phyloP scores from a whole-genome alignment of 2,797 vertebrate genomes.

The Forpus xanthops region DNA sequence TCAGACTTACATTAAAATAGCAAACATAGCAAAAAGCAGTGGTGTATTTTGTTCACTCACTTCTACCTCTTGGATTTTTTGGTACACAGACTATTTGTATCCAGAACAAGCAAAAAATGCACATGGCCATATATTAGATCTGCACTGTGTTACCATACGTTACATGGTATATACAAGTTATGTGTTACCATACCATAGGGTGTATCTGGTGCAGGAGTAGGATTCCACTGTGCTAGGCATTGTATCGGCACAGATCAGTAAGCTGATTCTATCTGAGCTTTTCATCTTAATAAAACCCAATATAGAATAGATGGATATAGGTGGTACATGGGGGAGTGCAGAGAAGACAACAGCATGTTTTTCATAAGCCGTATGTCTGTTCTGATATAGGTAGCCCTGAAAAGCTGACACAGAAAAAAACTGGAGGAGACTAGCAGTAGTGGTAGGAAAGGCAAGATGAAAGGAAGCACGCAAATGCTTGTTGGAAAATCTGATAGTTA shows the following conservation, averaged over 20 bases:
- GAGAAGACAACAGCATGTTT: neutral
- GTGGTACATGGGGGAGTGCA: neutral
- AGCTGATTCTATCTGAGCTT: neutral
- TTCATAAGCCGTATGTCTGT: neutral
- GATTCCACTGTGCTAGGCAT: neutral
- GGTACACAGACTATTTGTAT: neutral
- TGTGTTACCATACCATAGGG: neutral
- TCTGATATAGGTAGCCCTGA: neutral
- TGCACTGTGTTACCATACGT: neutral
- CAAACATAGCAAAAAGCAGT: neutral
- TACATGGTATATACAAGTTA: neutral
- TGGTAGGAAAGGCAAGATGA: neutral
- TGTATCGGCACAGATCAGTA: neutral
- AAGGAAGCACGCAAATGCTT: neutral
- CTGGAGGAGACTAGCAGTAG: neutral
- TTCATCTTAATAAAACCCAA: neutral
- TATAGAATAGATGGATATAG: neutral
- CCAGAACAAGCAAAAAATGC: neutral
- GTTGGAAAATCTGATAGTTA: neutral
- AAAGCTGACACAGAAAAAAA: neutral
- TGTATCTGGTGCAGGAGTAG: neutral
- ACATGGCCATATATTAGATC: accelerated
- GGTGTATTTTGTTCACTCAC: neutral
- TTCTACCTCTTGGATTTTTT: neutral
- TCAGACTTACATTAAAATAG: neutral